Conservation (phyloP, 2,113 vertebrate species). For the Limnothrissa miodon region DNA sequence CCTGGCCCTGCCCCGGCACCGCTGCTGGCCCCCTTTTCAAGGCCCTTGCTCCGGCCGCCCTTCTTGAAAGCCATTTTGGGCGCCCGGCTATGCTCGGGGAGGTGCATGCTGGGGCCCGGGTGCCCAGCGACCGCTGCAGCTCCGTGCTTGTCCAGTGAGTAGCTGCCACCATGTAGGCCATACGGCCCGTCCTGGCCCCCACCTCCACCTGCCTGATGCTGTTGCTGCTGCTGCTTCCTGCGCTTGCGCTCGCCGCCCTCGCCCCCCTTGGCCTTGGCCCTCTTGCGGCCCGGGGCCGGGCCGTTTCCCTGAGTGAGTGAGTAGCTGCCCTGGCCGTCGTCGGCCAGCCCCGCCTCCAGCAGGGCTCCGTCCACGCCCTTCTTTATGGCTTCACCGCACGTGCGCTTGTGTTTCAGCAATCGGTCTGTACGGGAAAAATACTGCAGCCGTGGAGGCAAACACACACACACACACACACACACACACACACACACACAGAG, state of each 20-base stretch:
- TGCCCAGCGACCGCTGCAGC: constrained; percentile 75
- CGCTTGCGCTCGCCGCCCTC: constrained; percentile 86
- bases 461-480: too few species aligned
- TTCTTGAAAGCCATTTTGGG: constrained; percentile 95
- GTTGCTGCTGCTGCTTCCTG: constrained; percentile 70
- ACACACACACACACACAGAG: too few species aligned
- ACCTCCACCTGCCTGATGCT: constrained; percentile 29
- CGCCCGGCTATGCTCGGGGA: constrained; percentile 77
- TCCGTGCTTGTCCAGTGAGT: constrained; percentile 80
- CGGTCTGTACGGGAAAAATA: constrained; percentile 98
- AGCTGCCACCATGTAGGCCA: constrained; percentile 82
- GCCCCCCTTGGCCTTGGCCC: constrained; percentile 81
- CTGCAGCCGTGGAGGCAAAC: constrained; percentile 56
- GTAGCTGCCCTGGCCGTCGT: constrained; percentile 82
- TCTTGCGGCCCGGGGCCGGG: constrained; percentile 81
- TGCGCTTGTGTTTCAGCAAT: constrained; percentile 98
- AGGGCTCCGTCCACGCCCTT: constrained; percentile 84
- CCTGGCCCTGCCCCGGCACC: constrained; percentile 73
- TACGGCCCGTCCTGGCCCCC: constrained; percentile 61
- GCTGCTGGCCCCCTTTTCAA: constrained; percentile 70
- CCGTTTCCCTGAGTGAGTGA: constrained; percentile 89
- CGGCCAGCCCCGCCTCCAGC: constrained; percentile 77
- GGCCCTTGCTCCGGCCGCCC: constrained; percentile 77
- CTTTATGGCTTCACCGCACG: constrained; percentile 90
- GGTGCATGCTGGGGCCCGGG: constrained; percentile 80